These are phyloP conservation scores for Armadillidium nasatum DNA, from an alignment of 1,140 invertebrate species.

Conservation along the genomic window DNA sequence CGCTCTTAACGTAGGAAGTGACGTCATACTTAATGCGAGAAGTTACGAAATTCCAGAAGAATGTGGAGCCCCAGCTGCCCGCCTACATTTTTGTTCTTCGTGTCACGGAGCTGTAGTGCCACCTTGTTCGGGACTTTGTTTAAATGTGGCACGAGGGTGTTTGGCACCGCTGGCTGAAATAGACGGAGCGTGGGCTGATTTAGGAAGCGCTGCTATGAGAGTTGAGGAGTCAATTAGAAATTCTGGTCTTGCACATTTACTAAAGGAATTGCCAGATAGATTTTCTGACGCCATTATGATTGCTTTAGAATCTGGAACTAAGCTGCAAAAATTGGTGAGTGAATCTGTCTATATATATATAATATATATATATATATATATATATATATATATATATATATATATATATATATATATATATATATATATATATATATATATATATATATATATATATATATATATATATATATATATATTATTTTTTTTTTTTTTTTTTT, in stretches of 20 bases:
- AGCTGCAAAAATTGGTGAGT: constrained; percentile 74
- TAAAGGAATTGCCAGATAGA: constrained; percentile 69
- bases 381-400: too few relatives aligned
- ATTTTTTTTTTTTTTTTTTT: too few relatives aligned
- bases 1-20: constrained; percentile 54
- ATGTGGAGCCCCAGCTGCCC: too few relatives aligned
- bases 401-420: too few relatives aligned
- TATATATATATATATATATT: too few relatives aligned
- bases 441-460: too few relatives aligned
- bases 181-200: constrained; percentile 56
- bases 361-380: too few relatives aligned
- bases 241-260: constrained; percentile 66
- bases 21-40: constrained; percentile 45
- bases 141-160: constrained; percentile 70
- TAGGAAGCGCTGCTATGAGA: constrained; percentile 63
- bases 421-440: too few relatives aligned
- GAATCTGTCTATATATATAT: not conserved
- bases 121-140: constrained; percentile 74
- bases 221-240: constrained; percentile 76
- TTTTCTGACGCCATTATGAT: constrained; percentile 88
- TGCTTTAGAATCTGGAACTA: constrained; percentile 70
- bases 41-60: too few relatives aligned
- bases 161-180: constrained; percentile 48
- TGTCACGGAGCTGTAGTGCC: too few relatives aligned
- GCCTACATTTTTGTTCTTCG: constrained; percentile 50